Percentiles rank a stretch among this genome's conserved stretches.
phyloP scores from a whole-genome alignment of 1,140 invertebrate species.

The Leptinotarsa undecemlineata region DNA sequence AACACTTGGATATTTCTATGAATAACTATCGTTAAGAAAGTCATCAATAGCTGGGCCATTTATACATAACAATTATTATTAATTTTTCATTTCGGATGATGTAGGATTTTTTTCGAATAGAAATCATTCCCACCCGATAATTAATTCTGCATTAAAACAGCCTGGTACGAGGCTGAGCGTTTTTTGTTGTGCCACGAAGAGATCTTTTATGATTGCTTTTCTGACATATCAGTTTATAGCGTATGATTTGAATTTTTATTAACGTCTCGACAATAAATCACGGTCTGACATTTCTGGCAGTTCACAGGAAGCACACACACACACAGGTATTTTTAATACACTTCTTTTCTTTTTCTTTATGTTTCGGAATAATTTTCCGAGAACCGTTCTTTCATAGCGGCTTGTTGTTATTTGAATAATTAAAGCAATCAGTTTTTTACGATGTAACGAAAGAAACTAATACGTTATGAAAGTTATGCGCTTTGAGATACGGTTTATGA shows the following conservation, averaged over 20 bases:
- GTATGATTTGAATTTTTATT: conserved; percentile 52
- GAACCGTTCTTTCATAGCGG: not conserved
- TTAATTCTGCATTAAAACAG: conserved; percentile 25
- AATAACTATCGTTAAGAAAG: too few relatives aligned
- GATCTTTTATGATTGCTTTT: conserved; percentile 42
- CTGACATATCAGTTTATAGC: conserved; percentile 50
- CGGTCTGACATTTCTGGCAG: conserved; percentile 28
- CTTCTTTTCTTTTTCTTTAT: not conserved
- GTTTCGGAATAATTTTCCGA: conserved; percentile 1
- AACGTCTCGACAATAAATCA: conserved; percentile 48
- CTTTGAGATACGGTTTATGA: not conserved
- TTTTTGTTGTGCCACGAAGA: conserved; percentile 28
- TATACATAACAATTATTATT: too few relatives aligned
- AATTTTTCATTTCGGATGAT: not conserved
- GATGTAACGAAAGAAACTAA: conserved; percentile 9
- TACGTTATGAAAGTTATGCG: not conserved
- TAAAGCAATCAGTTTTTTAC: conserved; percentile 18
- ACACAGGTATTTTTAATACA: not conserved
- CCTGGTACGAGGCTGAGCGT: conserved; percentile 4
- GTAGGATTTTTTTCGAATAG: not conserved
- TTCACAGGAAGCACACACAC: not conserved
- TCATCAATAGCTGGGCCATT: too few relatives aligned
- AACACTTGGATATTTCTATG: too few relatives aligned
- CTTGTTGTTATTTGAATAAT: conserved; percentile 14
- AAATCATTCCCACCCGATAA: conserved; percentile 10